Conservation (phyloP, 2,113 vertebrate genomes). For the Microcebus murinus region DNA sequence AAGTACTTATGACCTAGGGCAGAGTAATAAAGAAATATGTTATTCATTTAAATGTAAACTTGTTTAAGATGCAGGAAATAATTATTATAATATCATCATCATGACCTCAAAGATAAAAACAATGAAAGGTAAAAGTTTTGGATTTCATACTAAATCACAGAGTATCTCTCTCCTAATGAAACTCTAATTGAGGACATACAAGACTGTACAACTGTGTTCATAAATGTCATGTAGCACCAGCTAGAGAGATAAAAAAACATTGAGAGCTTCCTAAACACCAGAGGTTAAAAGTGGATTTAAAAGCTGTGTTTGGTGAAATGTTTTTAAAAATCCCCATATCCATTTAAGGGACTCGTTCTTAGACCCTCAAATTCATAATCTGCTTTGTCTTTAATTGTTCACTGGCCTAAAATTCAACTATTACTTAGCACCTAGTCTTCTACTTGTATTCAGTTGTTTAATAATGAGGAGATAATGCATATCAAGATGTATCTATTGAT, state of each 20-base stretch:
- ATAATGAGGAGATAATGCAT: background rate
- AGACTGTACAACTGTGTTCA: background rate
- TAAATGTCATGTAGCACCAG: background rate
- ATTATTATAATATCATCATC: background rate
- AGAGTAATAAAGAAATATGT: background rate
- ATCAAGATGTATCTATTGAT: background rate
- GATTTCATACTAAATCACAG: background rate
- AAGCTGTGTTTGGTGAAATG: background rate
- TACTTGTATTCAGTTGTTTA: background rate
- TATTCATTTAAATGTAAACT: background rate
- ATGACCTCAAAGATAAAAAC: constrained; percentile 1
- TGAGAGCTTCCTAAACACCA: background rate
- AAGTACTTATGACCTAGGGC: background rate
- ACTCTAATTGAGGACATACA: background rate
- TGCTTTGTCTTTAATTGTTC: background rate
- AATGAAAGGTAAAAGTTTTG: background rate
- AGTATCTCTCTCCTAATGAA: background rate
- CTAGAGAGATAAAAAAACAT: background rate
- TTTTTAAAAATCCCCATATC: background rate
- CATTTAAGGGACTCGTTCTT: background rate
- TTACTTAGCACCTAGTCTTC: background rate
- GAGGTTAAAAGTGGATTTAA: background rate
- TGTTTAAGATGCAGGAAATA: background rate
- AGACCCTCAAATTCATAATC: background rate
- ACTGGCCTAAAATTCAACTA: background rate